Base-by-base conservation (phyloP, 1,140 invertebrate genomes). In the Achatina immaculata region DNA sequence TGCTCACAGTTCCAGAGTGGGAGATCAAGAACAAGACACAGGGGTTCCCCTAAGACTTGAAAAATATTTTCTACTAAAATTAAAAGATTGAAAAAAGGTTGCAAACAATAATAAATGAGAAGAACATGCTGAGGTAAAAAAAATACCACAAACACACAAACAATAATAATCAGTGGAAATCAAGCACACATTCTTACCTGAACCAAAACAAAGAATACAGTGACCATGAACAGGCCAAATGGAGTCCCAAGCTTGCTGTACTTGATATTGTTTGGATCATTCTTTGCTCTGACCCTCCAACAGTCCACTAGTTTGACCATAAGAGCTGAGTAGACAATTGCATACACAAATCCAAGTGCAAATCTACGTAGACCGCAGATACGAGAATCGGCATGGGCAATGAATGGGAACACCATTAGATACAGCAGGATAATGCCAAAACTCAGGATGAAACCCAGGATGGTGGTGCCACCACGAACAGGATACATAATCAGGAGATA, bases 401-500 rank as follows among this genome's bases (percentile, higher is more conserved):
- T 88, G 84, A 93, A 93, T 9, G 91, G 89, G 79, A 93, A 92
- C 76, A 92, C 92, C 38, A 91, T 87, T 11, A 87, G 83, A 82
- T 92, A 93, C 48, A 93, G 78, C 3, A 92, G 82, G 28, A 93
- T 85, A 62, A 93, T 88, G 31, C 92, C 92, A 80, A 92, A 89
- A 7, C 92, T 84, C 14, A 92, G 90, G 82, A 92, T 88, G 86
- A 92, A 93, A 0, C 92, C 92, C 1, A 93, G 84, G 11, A 92
- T 86, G 7, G 92, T 91, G 6, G 92, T 92, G 34, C 92, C 92
- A 36, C 90, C 89, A 31, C 90, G 87, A 14, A 90, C 88, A 4
- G 92, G 91, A 85, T 92, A 92, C 19, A 90, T 89, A 62, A 91
- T 86, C 72, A 92, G 82, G 80, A 93, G 90, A 82, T 93, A 93